These are phyloP conservation scores for Macrotrachela quadricornifera DNA, from an alignment of 1,140 invertebrate species.

Conservation along the genomic window DNA sequence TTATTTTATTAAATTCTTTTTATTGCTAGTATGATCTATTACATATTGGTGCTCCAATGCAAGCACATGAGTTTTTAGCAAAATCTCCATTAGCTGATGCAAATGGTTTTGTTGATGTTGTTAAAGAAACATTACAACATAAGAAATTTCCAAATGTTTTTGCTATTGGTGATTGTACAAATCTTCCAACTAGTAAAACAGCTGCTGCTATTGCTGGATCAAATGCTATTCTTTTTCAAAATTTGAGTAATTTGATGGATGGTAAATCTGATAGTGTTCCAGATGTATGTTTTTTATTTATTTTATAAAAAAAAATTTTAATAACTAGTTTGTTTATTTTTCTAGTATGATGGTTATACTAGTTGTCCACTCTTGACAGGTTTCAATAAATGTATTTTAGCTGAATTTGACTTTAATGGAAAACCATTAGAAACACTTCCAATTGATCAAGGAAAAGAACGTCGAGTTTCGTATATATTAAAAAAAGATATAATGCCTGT, in stretches of 20 bases:
- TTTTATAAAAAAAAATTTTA: neutral
- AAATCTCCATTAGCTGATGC: conserved; percentile 14
- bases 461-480: conserved; percentile 52
- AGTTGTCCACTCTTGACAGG: conserved; percentile 82
- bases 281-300: neutral
- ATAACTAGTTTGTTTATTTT: too few species aligned
- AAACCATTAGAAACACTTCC: conserved; percentile 77
- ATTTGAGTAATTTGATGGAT: conserved; percentile 5
- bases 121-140: conserved; percentile 60
- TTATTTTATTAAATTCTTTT: conserved; percentile 5
- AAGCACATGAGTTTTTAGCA: neutral
- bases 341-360: conserved; percentile 69
- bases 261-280: neutral
- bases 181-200: conserved; percentile 78
- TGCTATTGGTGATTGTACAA: conserved; percentile 75
- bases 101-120: conserved; percentile 51
- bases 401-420: conserved; percentile 76
- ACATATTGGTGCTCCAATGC: conserved; percentile 39
- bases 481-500: conserved; percentile 68
- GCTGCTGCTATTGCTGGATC: conserved; percentile 65
- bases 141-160: conserved; percentile 60
- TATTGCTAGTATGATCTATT: conserved; percentile 55
- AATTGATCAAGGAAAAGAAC: conserved; percentile 61
- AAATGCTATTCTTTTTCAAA: conserved; percentile 1
- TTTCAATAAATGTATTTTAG: conserved; percentile 56